Conservation (phyloP, 2,113 vertebrate genomes). For the Scalopus aquaticus region DNA sequence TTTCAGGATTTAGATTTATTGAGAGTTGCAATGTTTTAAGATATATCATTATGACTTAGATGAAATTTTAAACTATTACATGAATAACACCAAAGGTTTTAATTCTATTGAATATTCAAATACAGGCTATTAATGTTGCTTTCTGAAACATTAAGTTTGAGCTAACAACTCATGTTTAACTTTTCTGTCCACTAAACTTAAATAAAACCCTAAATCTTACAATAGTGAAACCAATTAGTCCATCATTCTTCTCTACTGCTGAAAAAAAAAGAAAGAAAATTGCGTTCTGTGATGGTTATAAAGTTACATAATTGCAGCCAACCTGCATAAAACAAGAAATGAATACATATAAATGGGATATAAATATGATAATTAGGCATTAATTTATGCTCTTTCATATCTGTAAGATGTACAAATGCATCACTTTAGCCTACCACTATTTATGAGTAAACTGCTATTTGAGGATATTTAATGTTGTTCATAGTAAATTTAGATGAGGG, state of each 20-base stretch:
- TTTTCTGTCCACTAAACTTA: conserved; percentile 54
- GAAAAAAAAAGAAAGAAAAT: conserved; percentile 5
- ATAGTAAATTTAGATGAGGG: background rate
- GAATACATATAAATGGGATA: conserved; percentile 24
- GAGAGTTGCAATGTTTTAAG: background rate
- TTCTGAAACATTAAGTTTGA: conserved; percentile 41
- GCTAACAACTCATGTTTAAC: conserved; percentile 18
- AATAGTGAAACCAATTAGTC: conserved; percentile 37
- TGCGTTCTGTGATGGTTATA: conserved; percentile 36
- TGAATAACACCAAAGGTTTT: background rate
- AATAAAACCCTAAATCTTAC: conserved; percentile 35
- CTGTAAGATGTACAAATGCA: background rate
- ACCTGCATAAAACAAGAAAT: conserved; percentile 58
- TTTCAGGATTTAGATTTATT: background rate
- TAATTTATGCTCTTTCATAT: conserved; percentile 43
- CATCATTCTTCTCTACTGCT: conserved; percentile 38
- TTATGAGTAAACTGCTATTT: background rate
- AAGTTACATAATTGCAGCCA: conserved; percentile 40
- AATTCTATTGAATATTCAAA: background rate
- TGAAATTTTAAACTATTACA: background rate
- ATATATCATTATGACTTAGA: background rate
- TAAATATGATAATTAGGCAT: conserved; percentile 62
- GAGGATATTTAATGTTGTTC: conserved; percentile 18
- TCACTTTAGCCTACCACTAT: background rate
- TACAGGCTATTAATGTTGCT: background rate